These are phyloP conservation scores for Tribolium freemani DNA, from an alignment of 2,888 invertebrate species.

Conservation along the genomic window DNA sequence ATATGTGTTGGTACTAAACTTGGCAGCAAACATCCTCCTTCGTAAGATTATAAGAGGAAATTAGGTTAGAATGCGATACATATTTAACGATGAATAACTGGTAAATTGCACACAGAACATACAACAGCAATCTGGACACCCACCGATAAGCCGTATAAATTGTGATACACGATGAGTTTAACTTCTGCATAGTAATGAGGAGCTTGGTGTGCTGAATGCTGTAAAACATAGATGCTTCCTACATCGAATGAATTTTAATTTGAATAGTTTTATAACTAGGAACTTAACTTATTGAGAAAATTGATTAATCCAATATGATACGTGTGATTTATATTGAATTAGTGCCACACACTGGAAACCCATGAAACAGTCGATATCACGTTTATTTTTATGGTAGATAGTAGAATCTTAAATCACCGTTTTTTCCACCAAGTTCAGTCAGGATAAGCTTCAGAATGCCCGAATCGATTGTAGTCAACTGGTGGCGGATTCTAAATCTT, in stretches of 20 bases:
- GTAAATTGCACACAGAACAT: conserved; percentile 12
- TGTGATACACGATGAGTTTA: conserved; percentile 37
- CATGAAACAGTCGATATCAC: background rate
- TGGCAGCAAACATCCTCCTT: background rate
- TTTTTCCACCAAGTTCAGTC: background rate
- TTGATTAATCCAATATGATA: conserved; percentile 24
- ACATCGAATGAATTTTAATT: conserved; percentile 33
- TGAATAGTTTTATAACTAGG: conserved; percentile 9
- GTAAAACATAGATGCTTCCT: conserved; percentile 32
- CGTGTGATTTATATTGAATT: conserved; percentile 29
- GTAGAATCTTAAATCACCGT: conserved; percentile 13
- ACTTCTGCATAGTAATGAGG: conserved; percentile 38
- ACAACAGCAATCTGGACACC: conserved; percentile 33
- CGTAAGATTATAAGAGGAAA: conserved; percentile 4
- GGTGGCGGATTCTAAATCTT: conserved; percentile 11
- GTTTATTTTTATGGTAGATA: conserved; percentile 2
- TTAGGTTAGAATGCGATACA: conserved; percentile 24
- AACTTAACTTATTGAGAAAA: background rate
- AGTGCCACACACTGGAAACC: background rate
- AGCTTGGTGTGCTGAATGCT: conserved; percentile 7
- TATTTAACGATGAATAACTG: conserved; percentile 26
- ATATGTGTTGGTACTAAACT: no score
- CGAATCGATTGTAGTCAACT: conserved; percentile 21
- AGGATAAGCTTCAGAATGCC: conserved; percentile 4
- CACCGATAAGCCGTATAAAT: conserved; percentile 38